Percentiles rank a stretch among this genome's conserved stretches.
Evolutionary conservation across 2,113 vertebrate genomes (phyloP).

Genomic region (Cyanoderma ruficeps): DNA sequence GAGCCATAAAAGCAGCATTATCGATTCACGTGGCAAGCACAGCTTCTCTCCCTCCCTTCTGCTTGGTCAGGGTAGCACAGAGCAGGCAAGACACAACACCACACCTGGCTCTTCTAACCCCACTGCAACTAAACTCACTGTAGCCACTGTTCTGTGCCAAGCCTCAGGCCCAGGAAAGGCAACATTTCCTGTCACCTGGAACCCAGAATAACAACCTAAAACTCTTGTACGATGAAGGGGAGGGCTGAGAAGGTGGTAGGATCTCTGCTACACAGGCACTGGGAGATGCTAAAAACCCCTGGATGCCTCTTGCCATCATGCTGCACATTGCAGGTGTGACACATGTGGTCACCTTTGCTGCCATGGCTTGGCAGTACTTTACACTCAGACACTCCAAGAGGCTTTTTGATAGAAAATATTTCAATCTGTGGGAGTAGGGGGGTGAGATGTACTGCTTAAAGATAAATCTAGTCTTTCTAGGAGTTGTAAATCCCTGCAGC

Average conservation of each 20-base stretch:
- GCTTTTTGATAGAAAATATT: background rate
- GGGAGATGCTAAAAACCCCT: background rate
- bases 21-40: background rate
- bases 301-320: background rate
- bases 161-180: background rate
- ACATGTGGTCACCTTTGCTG: background rate
- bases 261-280: background rate
- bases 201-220: background rate
- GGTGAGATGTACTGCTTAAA: background rate
- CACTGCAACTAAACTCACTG: background rate
- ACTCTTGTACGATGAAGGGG: background rate
- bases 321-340: background rate
- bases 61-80: background rate
- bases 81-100: background rate
- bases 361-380: background rate
- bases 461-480: conserved; percentile 5
- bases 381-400: background rate
- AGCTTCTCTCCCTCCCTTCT: background rate
- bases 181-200: background rate
- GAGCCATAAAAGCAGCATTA: background rate
- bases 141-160: accelerated
- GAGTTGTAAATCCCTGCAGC: background rate
- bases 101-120: background rate
- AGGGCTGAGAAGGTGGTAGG: background rate
- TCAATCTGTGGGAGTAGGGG: background rate